These are phyloP conservation scores for Oscheius myriophilus DNA, from an alignment of 2,888 invertebrate species.

Conservation along the genomic window DNA sequence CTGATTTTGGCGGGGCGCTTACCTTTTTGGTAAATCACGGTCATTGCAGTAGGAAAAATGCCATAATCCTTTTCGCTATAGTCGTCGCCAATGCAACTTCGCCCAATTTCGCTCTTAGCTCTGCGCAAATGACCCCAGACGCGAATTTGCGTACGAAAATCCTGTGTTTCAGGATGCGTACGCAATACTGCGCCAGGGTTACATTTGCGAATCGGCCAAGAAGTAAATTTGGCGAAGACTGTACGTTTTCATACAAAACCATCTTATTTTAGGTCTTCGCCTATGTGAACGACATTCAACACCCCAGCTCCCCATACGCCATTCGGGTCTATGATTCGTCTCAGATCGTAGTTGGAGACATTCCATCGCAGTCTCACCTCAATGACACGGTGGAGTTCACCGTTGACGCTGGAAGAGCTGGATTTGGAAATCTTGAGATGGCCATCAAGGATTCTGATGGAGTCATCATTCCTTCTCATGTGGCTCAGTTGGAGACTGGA, in stretches of 20 bases:
- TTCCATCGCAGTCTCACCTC: constrained; percentile 87
- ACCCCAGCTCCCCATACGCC: constrained; percentile 67
- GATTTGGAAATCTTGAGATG: constrained; percentile 91
- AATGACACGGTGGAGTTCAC: constrained; percentile 74
- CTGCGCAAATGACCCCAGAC: no score
- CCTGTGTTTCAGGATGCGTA: no score
- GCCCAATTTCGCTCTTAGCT: no score
- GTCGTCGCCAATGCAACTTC: not conserved
- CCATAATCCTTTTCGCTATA: not conserved
- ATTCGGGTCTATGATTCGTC: constrained; percentile 76
- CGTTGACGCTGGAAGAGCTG: constrained; percentile 94
- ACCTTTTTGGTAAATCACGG: no score
- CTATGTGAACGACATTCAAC: constrained; percentile 65
- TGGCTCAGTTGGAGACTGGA: constrained; percentile 69
- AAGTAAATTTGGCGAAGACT: no score
- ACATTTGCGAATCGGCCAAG: no score
- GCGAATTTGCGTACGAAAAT: no score
- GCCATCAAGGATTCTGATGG: constrained; percentile 89
- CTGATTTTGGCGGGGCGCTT: no score
- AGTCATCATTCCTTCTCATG: constrained; percentile 77
- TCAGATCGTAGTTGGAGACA: constrained; percentile 91
- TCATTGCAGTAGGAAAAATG: constrained; percentile 1
- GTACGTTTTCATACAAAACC: no score
- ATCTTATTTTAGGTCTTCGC: constrained; percentile 52
- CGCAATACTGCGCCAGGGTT: no score